phyloP scores from a whole-genome alignment of 2,888 invertebrate genomes.

The Pegoplata infirma region DNA sequence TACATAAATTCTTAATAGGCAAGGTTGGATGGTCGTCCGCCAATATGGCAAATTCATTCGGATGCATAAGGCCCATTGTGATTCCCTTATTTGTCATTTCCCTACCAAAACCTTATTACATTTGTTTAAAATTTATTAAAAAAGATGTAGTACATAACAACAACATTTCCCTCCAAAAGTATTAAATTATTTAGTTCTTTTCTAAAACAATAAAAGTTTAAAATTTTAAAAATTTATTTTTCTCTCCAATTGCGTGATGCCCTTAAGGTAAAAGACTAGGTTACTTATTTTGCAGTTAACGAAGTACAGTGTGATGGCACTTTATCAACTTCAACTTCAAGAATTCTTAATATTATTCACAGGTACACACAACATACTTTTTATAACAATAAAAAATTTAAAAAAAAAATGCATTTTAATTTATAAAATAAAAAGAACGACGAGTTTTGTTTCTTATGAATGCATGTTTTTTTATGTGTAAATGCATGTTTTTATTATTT shows the following conservation, averaged over 20 bases:
- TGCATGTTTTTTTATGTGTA: background rate
- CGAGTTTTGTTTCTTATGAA: background rate
- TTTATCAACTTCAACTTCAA: conserved; percentile 51
- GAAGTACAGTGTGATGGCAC: conserved; percentile 42
- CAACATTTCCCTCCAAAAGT: background rate
- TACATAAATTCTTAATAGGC: no score
- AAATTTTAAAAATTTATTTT: background rate
- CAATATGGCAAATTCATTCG: no score
- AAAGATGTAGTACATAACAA: no score
- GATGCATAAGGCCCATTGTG: no score
- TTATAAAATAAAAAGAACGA: conserved; percentile 16
- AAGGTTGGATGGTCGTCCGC: no score
- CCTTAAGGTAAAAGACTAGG: conserved; percentile 3
- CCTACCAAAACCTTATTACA: no score
- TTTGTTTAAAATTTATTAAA: no score
- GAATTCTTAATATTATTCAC: conserved; percentile 22
- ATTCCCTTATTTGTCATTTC: no score
- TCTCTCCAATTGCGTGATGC: background rate
- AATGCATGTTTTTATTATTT: conserved; percentile 1
- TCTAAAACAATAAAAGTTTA: background rate
- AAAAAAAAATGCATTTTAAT: conserved; percentile 9
- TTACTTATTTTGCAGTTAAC: conserved; percentile 26
- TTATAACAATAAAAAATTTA: no score
- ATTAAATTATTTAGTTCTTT: background rate
- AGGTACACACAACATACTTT: background rate